Base-by-base conservation (phyloP, 1,140 invertebrate genomes). In the Dendroctonus ponderosae region DNA sequence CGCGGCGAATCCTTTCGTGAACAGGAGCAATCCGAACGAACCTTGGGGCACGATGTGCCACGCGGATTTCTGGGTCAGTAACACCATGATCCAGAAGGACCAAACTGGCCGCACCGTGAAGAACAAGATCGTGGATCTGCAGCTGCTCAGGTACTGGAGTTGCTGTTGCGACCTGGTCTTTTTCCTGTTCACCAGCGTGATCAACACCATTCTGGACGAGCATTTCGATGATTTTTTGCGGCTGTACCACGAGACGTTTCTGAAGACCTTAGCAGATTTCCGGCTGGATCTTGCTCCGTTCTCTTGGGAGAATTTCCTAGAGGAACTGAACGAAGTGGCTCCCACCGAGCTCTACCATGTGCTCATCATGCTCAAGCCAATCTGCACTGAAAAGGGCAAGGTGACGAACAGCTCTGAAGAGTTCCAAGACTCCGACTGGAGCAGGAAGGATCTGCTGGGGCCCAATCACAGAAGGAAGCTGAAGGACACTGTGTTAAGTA, bases 61-160 rank as follows among this genome's bases (percentile, higher is more conserved):
- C 57, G 77, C 80, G 0, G 87, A 88, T 74, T 80, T 86, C 49
- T 88, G 86, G 86, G 76, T 81, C 5, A 87, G 86, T 70, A 89
- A 89, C 68, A 79, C 86, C 0, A 79, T 89, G 75, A 50, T 78
- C 9, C 51, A 69, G 3, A 70, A 63, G 43, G 68, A 77, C 43
- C 14, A 67, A 39, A 65, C 60, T 53, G 78, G 75, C 0, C 59
- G 74, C 15, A 77, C 83, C 0, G 69, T 79, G 0, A 78, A 81
- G 44, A 70, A 84, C 6, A 87, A 86, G 76, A 82, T 88, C 38
- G 78, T 89, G 0, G 87, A 89, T 70, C 85, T 86, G 58, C 87
- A 89, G 76, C 81, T 84, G 12, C 81, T 82, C 39, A 70, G 81
- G 11, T 82, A 83, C 48, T 75, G 78, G 6, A 86, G 81, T 14